Evolutionary conservation across 2,113 vertebrate species (phyloP).

Genomic region (Falco punctatus): DNA sequence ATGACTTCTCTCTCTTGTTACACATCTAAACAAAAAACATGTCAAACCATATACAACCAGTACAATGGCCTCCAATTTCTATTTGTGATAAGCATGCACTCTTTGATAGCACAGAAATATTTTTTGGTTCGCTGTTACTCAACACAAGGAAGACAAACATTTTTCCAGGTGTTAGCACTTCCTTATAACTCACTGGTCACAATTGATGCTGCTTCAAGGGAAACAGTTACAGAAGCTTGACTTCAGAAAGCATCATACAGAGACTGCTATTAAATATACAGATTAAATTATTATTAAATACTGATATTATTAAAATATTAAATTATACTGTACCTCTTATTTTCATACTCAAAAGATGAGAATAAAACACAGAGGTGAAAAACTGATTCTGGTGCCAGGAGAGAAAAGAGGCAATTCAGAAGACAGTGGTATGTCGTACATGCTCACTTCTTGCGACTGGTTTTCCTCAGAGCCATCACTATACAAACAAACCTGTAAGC

Average conservation of each 20-base stretch:
- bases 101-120: not conserved
- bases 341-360: not conserved
- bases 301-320: too few relatives aligned
- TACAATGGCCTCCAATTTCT: not conserved
- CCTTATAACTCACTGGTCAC: conserved; percentile 6
- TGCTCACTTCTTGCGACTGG: not conserved
- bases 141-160: conserved; percentile 8
- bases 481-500: not conserved
- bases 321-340: not conserved
- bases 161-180: not conserved
- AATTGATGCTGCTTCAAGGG: conserved; percentile 24
- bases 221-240: conserved; percentile 30
- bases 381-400: not conserved
- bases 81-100: not conserved
- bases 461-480: not conserved
- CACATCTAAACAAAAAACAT: not conserved
- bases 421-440: not conserved
- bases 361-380: not conserved
- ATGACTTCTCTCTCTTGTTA: not conserved
- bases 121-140: not conserved
- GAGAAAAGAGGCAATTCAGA: not conserved
- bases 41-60: not conserved
- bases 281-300: too few relatives aligned
- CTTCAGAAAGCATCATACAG: not conserved
- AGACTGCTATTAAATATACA: not conserved